Conservation (phyloP, 2,113 vertebrate genomes). For the Carassius auratus region DNA sequence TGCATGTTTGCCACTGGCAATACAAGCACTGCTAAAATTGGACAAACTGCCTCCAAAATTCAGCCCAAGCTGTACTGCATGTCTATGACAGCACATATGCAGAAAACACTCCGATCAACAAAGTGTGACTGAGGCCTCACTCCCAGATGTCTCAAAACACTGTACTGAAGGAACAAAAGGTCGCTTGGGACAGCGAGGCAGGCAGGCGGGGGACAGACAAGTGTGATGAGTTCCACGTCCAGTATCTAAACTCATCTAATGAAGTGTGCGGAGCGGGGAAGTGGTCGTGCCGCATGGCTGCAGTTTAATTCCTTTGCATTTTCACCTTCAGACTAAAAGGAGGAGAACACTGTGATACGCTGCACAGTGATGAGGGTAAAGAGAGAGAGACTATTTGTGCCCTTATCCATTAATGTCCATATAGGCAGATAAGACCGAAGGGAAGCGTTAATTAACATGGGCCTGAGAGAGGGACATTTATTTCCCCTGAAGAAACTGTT, state of each 20-base stretch:
- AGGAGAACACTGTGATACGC: conserved; percentile 1
- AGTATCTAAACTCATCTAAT: conserved; percentile 51
- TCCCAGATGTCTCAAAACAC: not conserved
- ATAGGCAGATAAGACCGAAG: conserved; percentile 41
- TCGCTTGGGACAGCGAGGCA: conserved; percentile 1
- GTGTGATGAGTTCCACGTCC: not conserved
- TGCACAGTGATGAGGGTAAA: not conserved
- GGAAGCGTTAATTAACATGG: conserved; percentile 42
- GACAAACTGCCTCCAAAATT: not conserved
- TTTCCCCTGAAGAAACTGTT: conserved; percentile 28
- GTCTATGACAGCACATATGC: not conserved
- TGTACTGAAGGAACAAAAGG: not conserved
- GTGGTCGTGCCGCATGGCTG: conserved; percentile 30
- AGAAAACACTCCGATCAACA: not conserved
- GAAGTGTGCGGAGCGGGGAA: conserved; percentile 29
- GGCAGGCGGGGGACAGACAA: not conserved
- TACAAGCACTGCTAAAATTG: not conserved
- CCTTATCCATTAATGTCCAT: conserved; percentile 28
- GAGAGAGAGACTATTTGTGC: conserved; percentile 7
- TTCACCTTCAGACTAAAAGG: conserved; percentile 39
- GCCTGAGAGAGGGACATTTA: conserved; percentile 18
- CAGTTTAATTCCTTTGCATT: conserved; percentile 43
- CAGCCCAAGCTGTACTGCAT: not conserved
- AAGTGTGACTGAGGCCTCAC: not conserved
- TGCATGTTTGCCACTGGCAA: not conserved